These are phyloP conservation scores for Danaus melanippus DNA, from an alignment of 1,140 invertebrate species.

Conservation along the genomic window DNA sequence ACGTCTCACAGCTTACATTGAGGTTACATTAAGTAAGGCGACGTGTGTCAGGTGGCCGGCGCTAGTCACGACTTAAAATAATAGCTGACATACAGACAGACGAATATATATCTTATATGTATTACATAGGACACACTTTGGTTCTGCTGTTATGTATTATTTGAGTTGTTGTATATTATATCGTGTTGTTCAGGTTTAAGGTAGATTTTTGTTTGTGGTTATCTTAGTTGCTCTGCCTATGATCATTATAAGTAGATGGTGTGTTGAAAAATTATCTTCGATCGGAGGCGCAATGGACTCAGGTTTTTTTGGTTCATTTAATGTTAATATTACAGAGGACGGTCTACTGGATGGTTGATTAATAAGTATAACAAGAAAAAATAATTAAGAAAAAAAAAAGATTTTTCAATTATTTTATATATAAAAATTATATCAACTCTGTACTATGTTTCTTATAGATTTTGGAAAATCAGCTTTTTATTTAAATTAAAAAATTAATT, in stretches of 20 bases:
- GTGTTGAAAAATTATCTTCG: conserved; percentile 72
- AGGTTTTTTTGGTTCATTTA: conserved; percentile 52
- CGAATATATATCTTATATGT: conserved; percentile 26
- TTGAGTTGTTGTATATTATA: conserved; percentile 13
- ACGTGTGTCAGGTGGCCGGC: conserved; percentile 61
- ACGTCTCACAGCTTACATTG: conserved; percentile 18
- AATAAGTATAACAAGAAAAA: no score
- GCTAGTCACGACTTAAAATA: conserved; percentile 61
- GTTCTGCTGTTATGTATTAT: conserved; percentile 2
- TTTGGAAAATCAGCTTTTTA: no score
- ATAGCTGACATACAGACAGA: conserved; percentile 25
- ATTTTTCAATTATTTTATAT: no score
- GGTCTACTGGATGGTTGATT: no score
- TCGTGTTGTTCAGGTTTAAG: conserved; percentile 14
- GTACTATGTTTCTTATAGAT: no score
- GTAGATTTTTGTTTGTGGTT: conserved; percentile 21
- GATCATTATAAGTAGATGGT: conserved; percentile 71
- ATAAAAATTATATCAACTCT: no score
- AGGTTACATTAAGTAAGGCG: conserved; percentile 54
- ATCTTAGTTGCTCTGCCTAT: conserved; percentile 63
- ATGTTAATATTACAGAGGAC: no score
- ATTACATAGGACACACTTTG: conserved; percentile 16
- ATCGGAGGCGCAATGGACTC: conserved; percentile 69
- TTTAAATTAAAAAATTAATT: no score
- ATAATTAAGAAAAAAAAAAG: no score